Evolutionary conservation across 1,140 invertebrate species (phyloP).

Genomic region (Macrosteles quadrilineatus): DNA sequence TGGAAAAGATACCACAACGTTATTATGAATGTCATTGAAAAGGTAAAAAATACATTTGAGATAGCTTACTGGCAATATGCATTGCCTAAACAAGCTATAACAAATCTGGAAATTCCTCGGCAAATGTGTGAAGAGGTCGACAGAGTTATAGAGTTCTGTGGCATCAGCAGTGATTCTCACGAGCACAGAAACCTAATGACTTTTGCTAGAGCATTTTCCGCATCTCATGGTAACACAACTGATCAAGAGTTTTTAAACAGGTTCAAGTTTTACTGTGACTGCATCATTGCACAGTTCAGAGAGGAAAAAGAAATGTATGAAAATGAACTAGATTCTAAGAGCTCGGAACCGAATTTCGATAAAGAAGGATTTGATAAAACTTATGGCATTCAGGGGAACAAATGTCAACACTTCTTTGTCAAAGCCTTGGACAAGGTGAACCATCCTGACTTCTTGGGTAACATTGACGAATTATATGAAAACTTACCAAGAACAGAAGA

Average conservation of each 20-base stretch:
- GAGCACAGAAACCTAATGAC: conserved; percentile 16
- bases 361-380: conserved; percentile 9
- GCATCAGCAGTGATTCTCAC: background rate
- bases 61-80: conserved; percentile 14
- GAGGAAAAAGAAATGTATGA: conserved; percentile 25
- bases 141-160: conserved; percentile 11
- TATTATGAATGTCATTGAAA: conserved; percentile 24
- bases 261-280: conserved; percentile 29
- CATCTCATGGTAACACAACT: background rate
- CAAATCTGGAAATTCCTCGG: conserved; percentile 23
- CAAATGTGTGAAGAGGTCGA: conserved; percentile 21
- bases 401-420: conserved; percentile 12
- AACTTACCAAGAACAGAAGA: background rate
- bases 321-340: background rate
- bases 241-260: conserved; percentile 21
- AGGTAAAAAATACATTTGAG: conserved; percentile 17
- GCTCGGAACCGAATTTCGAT: conserved; percentile 2
- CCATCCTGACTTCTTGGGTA: background rate
- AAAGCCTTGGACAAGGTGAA: conserved; percentile 21
- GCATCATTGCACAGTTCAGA: conserved; percentile 21
- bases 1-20: conserved; percentile 24
- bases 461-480: conserved; percentile 14
- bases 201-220: conserved; percentile 12
- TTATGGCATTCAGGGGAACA: conserved; percentile 19
- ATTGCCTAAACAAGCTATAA: background rate